phyloP scores from a whole-genome alignment of 2,888 invertebrate genomes.

The Tineola bisselliella region DNA sequence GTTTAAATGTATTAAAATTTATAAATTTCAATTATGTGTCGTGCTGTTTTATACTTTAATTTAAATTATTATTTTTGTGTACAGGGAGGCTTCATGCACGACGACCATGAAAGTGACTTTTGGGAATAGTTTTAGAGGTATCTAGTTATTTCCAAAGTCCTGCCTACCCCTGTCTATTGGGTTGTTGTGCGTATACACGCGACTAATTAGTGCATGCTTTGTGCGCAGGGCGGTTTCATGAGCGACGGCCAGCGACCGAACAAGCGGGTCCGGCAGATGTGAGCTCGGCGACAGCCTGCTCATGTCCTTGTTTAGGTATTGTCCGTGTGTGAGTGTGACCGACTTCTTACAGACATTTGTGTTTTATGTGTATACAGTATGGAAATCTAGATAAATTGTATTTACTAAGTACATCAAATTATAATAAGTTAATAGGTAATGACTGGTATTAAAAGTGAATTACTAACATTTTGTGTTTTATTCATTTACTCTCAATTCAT shows the following conservation, averaged over 20 bases:
- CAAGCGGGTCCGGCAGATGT: constrained; percentile 61
- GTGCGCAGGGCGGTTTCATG: constrained; percentile 50
- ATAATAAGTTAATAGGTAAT: constrained; percentile 49
- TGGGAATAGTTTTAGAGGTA: too few species aligned
- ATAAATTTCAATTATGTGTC: too few species aligned
- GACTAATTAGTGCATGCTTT: too few species aligned
- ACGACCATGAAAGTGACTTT: too few species aligned
- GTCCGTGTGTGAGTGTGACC: neutral
- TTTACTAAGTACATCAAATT: constrained; percentile 64
- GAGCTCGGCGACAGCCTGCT: constrained; percentile 16
- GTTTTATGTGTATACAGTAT: constrained; percentile 21
- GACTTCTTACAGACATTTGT: neutral
- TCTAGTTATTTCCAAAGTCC: too few species aligned
- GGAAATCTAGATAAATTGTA: constrained; percentile 55
- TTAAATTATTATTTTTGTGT: neutral
- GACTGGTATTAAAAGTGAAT: constrained; percentile 62
- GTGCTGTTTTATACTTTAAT: neutral
- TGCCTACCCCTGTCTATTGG: too few species aligned
- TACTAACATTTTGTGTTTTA: constrained; percentile 42
- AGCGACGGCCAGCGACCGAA: constrained; percentile 63
- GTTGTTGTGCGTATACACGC: too few species aligned
- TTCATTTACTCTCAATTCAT: too few species aligned
- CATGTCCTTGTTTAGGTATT: neutral
- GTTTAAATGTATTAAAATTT: too few species aligned
- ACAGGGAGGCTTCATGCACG: too few species aligned